phyloP scores from a whole-genome alignment of 2,113 vertebrate species.

The Oncorhynchus tshawytscha region DNA sequence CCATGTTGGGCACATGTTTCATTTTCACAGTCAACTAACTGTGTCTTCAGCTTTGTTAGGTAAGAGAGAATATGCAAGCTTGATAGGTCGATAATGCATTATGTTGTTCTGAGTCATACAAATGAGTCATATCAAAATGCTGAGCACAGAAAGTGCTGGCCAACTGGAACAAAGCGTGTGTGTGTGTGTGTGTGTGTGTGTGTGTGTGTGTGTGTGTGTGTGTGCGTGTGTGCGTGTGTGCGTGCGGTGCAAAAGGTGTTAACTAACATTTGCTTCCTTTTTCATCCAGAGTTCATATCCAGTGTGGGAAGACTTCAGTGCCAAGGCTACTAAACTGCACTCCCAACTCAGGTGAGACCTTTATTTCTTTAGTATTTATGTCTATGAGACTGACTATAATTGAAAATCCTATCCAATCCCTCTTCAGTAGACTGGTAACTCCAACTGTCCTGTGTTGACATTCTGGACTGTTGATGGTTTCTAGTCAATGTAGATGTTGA shows the following conservation, averaged over 20 bases:
- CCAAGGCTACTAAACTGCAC: conserved; percentile 97
- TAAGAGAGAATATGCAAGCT: too few relatives aligned
- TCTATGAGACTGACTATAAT: too few relatives aligned
- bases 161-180: not conserved
- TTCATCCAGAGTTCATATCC: conserved; percentile 90
- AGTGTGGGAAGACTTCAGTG: conserved; percentile 98
- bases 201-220: not conserved
- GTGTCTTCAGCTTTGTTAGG: too few relatives aligned
- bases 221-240: not conserved
- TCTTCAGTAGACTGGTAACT: not conserved
- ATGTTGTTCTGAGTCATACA: too few relatives aligned
- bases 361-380: too few relatives aligned
- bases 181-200: not conserved
- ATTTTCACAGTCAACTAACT: not conserved
- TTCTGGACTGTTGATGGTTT: not conserved
- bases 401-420: not conserved
- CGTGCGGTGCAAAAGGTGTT: not conserved
- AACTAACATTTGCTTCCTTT: conserved; percentile 16
- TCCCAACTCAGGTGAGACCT: conserved; percentile 92
- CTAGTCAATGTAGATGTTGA: not conserved
- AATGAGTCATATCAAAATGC: too few relatives aligned
- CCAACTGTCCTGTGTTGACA: not conserved
- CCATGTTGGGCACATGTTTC: not conserved
- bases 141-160: not conserved
- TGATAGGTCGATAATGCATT: too few relatives aligned